phyloP scores from a whole-genome alignment of 2,888 invertebrate genomes.

The Drosophila yooni region DNA sequence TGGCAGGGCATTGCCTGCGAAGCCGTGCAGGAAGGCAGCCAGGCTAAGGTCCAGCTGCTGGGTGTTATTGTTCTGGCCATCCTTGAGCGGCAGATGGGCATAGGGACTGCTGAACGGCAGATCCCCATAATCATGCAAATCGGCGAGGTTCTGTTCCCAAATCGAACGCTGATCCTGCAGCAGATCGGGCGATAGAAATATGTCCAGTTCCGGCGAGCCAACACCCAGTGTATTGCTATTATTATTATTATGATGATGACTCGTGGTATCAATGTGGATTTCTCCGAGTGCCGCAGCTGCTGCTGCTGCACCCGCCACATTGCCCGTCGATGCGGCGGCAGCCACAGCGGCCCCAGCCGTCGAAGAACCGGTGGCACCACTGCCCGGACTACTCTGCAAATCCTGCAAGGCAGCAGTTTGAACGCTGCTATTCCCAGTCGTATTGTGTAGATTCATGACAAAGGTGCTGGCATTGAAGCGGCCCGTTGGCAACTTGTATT shows the following conservation, averaged over 20 bases:
- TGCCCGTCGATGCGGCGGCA: slow-evolving; percentile 14
- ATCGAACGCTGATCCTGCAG: slow-evolving; percentile 85
- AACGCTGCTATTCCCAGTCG: slow-evolving; percentile 71
- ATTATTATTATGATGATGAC: neutral
- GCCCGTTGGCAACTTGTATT: slow-evolving; percentile 60
- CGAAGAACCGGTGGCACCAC: slow-evolving; percentile 14
- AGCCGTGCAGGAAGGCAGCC: slow-evolving; percentile 72
- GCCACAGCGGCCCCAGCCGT: slow-evolving; percentile 17
- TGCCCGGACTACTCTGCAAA: slow-evolving; percentile 61
- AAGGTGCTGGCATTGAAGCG: slow-evolving; percentile 87
- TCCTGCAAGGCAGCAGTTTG: slow-evolving; percentile 82
- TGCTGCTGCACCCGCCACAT: slow-evolving; percentile 36
- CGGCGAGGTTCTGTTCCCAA: slow-evolving; percentile 87
- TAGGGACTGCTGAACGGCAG: slow-evolving; percentile 75
- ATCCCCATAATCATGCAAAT: slow-evolving; percentile 86
- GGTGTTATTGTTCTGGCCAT: slow-evolving; percentile 83
- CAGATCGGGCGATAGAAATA: slow-evolving; percentile 83
- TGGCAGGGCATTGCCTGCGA: slow-evolving; percentile 38
- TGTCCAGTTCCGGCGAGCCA: slow-evolving; percentile 68
- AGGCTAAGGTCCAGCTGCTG: slow-evolving; percentile 73
- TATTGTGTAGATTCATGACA: slow-evolving; percentile 87
- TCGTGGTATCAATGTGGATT: slow-evolving; percentile 63
- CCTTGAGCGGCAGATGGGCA: slow-evolving; percentile 83
- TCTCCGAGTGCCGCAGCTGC: slow-evolving; percentile 48
- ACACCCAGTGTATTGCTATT: slow-evolving; percentile 26